Evolutionary conservation across 2,888 invertebrate genomes (phyloP).

Genomic region (Shargacucullia verbasci): DNA sequence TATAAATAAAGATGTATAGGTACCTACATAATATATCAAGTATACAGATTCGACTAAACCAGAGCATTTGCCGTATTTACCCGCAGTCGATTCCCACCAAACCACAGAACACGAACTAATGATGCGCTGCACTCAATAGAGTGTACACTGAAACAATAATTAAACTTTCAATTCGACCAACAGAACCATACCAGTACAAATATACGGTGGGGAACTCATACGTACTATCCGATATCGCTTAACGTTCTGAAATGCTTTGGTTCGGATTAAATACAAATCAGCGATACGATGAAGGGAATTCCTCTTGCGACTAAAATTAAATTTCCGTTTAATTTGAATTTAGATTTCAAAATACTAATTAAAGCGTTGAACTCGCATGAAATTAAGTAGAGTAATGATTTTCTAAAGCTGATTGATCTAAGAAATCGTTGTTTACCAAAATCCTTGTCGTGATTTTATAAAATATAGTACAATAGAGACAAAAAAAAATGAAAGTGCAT

Average conservation of each 20-base stretch:
- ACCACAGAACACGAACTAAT: constrained; percentile 37
- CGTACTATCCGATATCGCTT: constrained; percentile 51
- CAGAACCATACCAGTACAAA: constrained; percentile 38
- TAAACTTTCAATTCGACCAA: constrained; percentile 50
- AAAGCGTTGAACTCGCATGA: background rate
- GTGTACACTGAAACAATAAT: constrained; percentile 66
- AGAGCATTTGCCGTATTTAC: constrained; percentile 23
- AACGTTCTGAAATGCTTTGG: constrained; percentile 43
- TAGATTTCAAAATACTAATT: constrained; percentile 16
- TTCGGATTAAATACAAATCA: constrained; percentile 58
- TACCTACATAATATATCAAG: no score
- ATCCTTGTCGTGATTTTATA: no score
- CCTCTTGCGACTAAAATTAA: constrained; percentile 25
- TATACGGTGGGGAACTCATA: constrained; percentile 38
- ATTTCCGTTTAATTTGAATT: no score
- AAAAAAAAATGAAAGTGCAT: no score
- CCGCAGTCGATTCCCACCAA: background rate
- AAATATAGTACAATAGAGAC: no score
- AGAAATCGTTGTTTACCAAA: no score
- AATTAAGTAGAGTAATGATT: no score
- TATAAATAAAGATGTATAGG: no score
- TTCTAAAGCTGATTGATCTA: no score
- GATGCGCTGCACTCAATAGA: constrained; percentile 38
- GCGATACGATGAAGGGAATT: constrained; percentile 36
- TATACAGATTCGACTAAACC: constrained; percentile 1